phyloP scores from a whole-genome alignment of 2,113 vertebrate genomes.

The Neopipo cinnamomea region DNA sequence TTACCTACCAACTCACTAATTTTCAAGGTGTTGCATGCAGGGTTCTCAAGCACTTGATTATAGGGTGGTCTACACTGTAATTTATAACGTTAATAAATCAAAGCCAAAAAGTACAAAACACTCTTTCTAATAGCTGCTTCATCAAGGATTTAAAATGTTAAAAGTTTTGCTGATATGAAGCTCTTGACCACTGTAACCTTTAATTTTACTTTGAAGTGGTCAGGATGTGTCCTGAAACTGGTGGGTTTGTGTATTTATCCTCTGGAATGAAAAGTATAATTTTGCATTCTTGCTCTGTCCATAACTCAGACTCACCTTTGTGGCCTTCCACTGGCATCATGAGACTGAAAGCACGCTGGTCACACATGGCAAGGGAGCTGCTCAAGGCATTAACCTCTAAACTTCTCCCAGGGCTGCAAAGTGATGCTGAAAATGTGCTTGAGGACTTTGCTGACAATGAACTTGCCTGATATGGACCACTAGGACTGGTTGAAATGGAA shows the following conservation, averaged over 20 bases:
- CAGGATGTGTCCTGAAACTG: background rate
- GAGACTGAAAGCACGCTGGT: background rate
- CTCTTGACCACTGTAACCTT: background rate
- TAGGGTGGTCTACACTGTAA: background rate
- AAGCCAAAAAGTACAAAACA: background rate
- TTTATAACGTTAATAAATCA: conserved; percentile 12
- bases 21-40: conserved; percentile 11
- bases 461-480: background rate
- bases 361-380: background rate
- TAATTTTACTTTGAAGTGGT: background rate
- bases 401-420: background rate
- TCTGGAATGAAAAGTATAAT: background rate
- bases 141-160: background rate
- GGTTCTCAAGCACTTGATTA: background rate
- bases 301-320: background rate
- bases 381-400: background rate
- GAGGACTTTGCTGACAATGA: background rate
- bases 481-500: background rate
- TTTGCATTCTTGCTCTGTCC: background rate
- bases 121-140: background rate
- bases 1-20: background rate
- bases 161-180: background rate
- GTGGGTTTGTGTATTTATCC: background rate
- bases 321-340: background rate
- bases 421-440: background rate